Percentiles rank a stretch among this genome's conserved stretches.
phyloP scores from a whole-genome alignment of 2,888 invertebrate species.

The Schrankia costaestrigalis region DNA sequence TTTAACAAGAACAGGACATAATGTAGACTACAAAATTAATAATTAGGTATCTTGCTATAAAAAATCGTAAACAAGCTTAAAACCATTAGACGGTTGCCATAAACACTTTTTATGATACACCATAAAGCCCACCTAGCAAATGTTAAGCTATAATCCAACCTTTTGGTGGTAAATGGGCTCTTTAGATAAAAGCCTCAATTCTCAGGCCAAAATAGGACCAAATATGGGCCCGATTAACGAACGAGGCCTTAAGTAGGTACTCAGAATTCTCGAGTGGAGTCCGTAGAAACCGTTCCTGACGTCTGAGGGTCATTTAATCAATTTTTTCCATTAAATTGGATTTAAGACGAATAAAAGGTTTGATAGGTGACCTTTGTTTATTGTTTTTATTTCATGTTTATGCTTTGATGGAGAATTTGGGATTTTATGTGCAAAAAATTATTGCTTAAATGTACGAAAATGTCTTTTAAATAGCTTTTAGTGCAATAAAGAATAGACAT shows the following conservation, averaged over 20 bases:
- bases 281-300: slow-evolving; percentile 13
- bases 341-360: slow-evolving; percentile 9
- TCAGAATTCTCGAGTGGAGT: slow-evolving; percentile 25
- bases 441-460: neutral
- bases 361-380: slow-evolving; percentile 2
- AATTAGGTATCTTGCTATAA: no score
- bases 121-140: slow-evolving; percentile 9
- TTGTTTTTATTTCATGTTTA: neutral
- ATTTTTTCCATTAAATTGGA: slow-evolving; percentile 14
- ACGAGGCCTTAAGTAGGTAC: slow-evolving; percentile 25
- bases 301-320: slow-evolving; percentile 22
- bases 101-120: slow-evolving; percentile 12
- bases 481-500: no score
- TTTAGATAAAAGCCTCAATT: slow-evolving; percentile 34
- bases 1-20: no score
- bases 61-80: slow-evolving; percentile 1
- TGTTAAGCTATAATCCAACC: slow-evolving; percentile 16
- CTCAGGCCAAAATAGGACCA: slow-evolving; percentile 17
- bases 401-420: no score
- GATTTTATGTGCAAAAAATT: no score
- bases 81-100: slow-evolving; percentile 2
- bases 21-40: no score
- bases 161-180: slow-evolving; percentile 25
- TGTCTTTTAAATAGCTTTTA: neutral
- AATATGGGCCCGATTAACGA: slow-evolving; percentile 24